phyloP scores from a whole-genome alignment of 92 coral and sea anemone species.

The Isaurus tuberculatus region DNA sequence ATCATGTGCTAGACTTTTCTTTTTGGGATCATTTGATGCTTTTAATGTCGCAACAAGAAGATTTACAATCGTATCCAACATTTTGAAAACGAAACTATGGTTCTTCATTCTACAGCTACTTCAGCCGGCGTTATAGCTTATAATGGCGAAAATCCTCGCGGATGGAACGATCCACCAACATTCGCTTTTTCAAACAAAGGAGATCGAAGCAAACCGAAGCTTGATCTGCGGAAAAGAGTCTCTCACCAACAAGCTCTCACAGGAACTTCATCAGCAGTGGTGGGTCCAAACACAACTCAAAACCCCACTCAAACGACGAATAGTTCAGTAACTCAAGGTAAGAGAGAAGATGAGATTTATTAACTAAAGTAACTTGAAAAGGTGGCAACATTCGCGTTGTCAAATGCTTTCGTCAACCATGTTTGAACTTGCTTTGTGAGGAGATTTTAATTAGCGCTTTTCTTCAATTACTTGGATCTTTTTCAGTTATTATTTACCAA shows the following conservation, averaged over 20 bases:
- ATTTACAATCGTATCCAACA: neutral
- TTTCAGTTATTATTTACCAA: too few relatives aligned
- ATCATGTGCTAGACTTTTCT: neutral
- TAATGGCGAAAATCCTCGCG: constrained; percentile 96
- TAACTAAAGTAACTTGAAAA: neutral
- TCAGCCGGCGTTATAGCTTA: constrained; percentile 86
- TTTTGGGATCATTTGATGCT: neutral
- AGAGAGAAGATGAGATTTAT: neutral
- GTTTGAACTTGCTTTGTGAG: too few relatives aligned
- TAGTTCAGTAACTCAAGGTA: constrained; percentile 65
- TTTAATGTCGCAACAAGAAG: neutral
- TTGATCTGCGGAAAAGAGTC: constrained; percentile 95
- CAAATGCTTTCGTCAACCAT: too few relatives aligned
- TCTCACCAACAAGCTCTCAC: constrained; percentile 97
- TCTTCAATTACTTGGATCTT: too few relatives aligned
- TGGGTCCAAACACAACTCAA: constrained; percentile 52
- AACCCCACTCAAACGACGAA: constrained; percentile 36
- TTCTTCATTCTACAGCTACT: constrained; percentile 61
- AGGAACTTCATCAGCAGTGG: constrained; percentile 75
- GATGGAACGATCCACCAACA: constrained; percentile 99
- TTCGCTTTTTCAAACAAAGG: constrained; percentile 79
- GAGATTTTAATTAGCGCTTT: too few relatives aligned
- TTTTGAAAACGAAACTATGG: constrained; percentile 28
- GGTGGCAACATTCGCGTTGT: neutral
- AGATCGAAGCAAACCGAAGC: constrained; percentile 78